phyloP scores from a whole-genome alignment of 2,797 vertebrate genomes.

The Esox masquinongy region DNA sequence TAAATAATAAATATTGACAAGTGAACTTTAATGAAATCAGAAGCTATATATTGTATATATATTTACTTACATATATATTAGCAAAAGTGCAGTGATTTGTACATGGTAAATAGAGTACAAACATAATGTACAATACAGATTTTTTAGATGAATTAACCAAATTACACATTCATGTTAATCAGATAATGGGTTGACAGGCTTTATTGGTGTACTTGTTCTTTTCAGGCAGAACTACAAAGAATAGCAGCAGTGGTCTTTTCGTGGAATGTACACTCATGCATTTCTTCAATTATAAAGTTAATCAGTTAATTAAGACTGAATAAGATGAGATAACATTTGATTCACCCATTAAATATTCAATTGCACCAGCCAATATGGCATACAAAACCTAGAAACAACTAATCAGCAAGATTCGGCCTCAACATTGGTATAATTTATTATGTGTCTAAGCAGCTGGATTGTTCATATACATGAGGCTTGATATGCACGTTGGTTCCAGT shows the following conservation, averaged over 20 bases:
- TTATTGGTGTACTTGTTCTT: not conserved
- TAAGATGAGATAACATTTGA: not conserved
- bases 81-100: not conserved
- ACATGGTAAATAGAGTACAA: not conserved
- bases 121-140: not conserved
- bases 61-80: not conserved
- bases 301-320: not conserved
- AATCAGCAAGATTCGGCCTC: not conserved
- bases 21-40: not conserved
- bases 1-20: not conserved
- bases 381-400: not conserved
- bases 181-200: not conserved
- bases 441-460: not conserved
- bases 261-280: not conserved
- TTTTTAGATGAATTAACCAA: not conserved
- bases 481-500: constrained; percentile 11
- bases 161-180: not conserved
- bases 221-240: not conserved
- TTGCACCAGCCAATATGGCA: not conserved
- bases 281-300: not conserved
- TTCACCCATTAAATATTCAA: not conserved
- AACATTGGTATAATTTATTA: not conserved
- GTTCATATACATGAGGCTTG: too few relatives aligned
- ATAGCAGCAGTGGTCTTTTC: too few relatives aligned
- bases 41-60: not conserved